Evolutionary conservation across 2,113 vertebrate species (phyloP).

Genomic region (Corythornis madagascariensis): DNA sequence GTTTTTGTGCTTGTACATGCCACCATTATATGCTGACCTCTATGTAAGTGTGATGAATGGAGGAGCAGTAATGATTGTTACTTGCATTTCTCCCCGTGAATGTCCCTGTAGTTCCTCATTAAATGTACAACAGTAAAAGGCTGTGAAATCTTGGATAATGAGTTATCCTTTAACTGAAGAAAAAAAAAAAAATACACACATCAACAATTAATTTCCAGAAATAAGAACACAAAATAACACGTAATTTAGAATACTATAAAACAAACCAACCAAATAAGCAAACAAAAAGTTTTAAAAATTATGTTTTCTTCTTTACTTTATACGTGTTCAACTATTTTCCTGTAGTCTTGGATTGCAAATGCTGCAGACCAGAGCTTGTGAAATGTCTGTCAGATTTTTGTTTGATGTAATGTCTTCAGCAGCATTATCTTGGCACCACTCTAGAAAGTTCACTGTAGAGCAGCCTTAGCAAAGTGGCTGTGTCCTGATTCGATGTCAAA

Average conservation of each 20-base stretch:
- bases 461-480: not conserved
- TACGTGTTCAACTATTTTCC: not conserved
- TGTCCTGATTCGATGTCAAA: constrained; percentile 4
- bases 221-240: not conserved
- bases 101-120: not conserved
- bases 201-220: not conserved
- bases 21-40: not conserved
- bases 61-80: not conserved
- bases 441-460: not conserved
- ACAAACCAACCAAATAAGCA: not conserved
- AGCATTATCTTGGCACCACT: not conserved
- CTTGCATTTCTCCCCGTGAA: not conserved
- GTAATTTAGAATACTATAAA: not conserved
- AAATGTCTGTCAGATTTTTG: not conserved
- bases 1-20: not conserved
- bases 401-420: not conserved
- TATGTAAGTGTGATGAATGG: not conserved
- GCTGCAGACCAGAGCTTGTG: not conserved
- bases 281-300: not conserved
- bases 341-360: not conserved
- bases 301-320: not conserved
- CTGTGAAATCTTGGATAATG: not conserved
- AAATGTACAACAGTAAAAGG: not conserved
- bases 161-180: not conserved
- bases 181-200: not conserved